A percentile compares a stretch with the other conserved stretches of the same genome.
These are phyloP conservation scores for Epizoanthus scotinus DNA, from an alignment of 92 coral and sea anemone species.

Conservation along the genomic window DNA sequence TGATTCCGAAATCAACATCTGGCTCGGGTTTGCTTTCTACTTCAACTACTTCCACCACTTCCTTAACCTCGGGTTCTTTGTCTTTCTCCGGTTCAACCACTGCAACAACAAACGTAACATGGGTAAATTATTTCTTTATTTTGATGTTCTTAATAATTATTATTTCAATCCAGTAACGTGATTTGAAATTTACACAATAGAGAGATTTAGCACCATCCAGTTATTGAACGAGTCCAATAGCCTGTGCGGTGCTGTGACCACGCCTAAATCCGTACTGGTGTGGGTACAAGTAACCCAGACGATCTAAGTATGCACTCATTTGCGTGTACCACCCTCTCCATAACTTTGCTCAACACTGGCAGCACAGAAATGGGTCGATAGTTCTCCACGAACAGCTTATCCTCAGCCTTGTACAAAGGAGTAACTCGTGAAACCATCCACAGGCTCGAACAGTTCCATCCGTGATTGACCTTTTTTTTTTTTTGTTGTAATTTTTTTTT, in stretches of 20 bases:
- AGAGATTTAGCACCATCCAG: too few relatives aligned
- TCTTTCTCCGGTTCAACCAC: too few relatives aligned
- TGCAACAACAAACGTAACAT: too few relatives aligned
- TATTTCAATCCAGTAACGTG: too few relatives aligned
- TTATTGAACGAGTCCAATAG: too few relatives aligned
- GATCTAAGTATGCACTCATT: slow-evolving; percentile 13
- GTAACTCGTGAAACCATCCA: slow-evolving; percentile 57
- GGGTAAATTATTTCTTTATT: too few relatives aligned
- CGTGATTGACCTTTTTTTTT: slow-evolving; percentile 43
- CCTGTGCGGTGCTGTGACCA: slow-evolving; percentile 52
- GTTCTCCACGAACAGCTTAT: slow-evolving; percentile 50
- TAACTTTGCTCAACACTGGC: slow-evolving; percentile 36
- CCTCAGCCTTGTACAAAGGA: slow-evolving; percentile 57
- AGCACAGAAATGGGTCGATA: slow-evolving; percentile 59
- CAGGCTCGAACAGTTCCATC: slow-evolving; percentile 46
- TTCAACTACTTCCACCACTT: too few relatives aligned
- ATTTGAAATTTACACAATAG: too few relatives aligned
- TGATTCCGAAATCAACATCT: too few relatives aligned
- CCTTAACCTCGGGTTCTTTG: too few relatives aligned
- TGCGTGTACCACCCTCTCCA: slow-evolving; percentile 46
- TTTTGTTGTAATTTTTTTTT: slow-evolving; percentile 31
- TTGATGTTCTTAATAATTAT: too few relatives aligned
- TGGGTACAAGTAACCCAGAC: slow-evolving; percentile 13
- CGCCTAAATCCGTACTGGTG: slow-evolving; percentile 47
- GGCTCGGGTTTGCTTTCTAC: too few relatives aligned